Evolutionary conservation across 2,888 invertebrate species (phyloP), one percentile per base, ranked within the genome.

Genomic region (Epicampocera succincta): DNA sequence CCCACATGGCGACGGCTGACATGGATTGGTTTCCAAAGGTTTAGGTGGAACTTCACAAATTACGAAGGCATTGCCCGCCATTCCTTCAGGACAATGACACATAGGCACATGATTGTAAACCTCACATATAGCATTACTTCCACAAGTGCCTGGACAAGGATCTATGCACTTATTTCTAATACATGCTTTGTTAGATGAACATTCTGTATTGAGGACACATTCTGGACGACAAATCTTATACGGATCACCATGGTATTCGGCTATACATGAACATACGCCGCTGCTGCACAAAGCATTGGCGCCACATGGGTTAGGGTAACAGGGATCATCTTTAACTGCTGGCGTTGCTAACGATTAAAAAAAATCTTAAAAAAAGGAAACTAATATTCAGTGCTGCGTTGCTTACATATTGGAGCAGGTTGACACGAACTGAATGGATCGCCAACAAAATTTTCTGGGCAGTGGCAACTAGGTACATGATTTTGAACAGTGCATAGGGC

Each of bases 121-220:
- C 86, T 94, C 93, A 87, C 96, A 97, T 68, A 94, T 90, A 3
- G 96, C 96, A 88, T 94, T 95, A 60, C 91, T 90, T 0, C 96
- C 96, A 88, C 97, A 97, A 17, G 94, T 95, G 71, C 94, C 94
- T 3, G 94, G 93, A 86, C 97, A 96, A 63, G 96, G 96, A 89
- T 96, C 94, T 38, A 92, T 87, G 87, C 96, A 97, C 90, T 96
- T 95, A 87, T 94, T 95, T 84, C 92, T 92, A 3, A 93, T 92
- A 87, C 96, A 96, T 73, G 95, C 94, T 87, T 93, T 93, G 87
- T 94, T 92, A 86, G 92, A 92, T 15, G 94, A 91, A 89, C 96
- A 96, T 87, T 96, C 96, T 9, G 92, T 91, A 87, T 95, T 96
- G 1, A 95, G 91, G 2, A 95, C 93, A 90, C 96, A 96, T 90